phyloP scores from a whole-genome alignment of 2,888 invertebrate species.

The Pachydiplax longipennis region DNA sequence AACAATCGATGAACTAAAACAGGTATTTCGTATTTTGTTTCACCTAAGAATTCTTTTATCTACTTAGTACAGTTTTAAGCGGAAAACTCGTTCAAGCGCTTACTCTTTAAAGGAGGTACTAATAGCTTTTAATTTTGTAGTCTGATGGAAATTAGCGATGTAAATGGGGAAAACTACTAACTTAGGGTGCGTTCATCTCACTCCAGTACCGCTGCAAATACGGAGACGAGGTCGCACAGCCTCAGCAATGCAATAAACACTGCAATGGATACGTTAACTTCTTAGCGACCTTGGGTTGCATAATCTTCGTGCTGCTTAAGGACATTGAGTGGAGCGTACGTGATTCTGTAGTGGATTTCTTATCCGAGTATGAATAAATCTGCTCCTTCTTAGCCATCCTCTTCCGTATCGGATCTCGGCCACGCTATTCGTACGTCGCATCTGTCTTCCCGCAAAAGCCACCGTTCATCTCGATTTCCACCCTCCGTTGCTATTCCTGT shows the following conservation, averaged over 20 bases:
- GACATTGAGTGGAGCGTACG: not conserved
- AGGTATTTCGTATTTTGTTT: no score
- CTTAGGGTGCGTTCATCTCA: no score
- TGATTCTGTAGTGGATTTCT: not conserved
- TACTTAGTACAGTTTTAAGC: no score
- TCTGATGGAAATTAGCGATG: no score
- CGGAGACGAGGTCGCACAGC: no score
- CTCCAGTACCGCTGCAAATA: no score
- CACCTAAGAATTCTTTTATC: no score
- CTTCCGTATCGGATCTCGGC: not conserved
- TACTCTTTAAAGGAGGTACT: no score
- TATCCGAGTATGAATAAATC: not conserved
- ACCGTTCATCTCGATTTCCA: slow-evolving; percentile 3
- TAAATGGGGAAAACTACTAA: no score
- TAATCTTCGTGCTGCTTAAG: not conserved
- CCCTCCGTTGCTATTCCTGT: not conserved
- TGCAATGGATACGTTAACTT: not conserved
- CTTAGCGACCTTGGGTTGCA: slow-evolving; percentile 2
- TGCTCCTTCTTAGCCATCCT: not conserved
- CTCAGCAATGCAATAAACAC: not conserved
- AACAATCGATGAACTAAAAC: no score
- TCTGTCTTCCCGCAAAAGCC: not conserved
- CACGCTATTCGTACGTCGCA: not conserved
- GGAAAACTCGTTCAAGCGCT: no score
- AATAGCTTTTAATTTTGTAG: no score